Percentiles rank a stretch among this genome's conserved stretches.
Evolutionary conservation across 2,113 vertebrate genomes (phyloP).

Genomic region (Toxotes jaculatrix): DNA sequence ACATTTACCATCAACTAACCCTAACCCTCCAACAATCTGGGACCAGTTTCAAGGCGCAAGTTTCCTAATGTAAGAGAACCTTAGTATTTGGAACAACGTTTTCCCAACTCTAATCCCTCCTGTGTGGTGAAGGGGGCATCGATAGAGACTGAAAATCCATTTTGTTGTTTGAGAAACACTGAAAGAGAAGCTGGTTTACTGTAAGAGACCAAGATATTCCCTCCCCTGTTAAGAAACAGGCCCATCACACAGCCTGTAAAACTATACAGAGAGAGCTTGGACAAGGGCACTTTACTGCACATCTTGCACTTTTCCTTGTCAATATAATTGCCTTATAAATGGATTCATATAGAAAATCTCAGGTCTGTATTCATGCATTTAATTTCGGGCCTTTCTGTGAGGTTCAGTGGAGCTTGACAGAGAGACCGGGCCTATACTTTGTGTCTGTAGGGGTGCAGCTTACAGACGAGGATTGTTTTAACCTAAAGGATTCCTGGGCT

Average conservation of each 20-base stretch:
- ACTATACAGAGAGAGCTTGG: conserved; percentile 8
- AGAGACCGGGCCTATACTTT: neutral
- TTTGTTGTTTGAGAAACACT: neutral
- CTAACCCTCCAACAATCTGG: neutral
- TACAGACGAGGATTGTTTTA: conserved; percentile 35
- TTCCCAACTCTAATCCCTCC: neutral
- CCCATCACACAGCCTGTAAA: conserved; percentile 27
- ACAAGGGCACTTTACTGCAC: conserved; percentile 5
- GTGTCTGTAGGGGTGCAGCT: conserved; percentile 8
- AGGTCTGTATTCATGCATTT: conserved; percentile 13
- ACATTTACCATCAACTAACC: neutral
- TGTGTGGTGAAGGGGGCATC: neutral
- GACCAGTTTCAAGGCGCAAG: too few species aligned
- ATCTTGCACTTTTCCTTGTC: neutral
- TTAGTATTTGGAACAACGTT: neutral
- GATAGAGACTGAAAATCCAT: neutral
- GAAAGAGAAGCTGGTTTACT: neutral
- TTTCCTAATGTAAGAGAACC: neutral
- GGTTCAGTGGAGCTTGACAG: conserved; percentile 9
- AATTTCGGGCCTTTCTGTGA: conserved; percentile 13
- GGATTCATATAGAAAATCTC: conserved; percentile 22
- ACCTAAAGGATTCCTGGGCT: conserved; percentile 53
- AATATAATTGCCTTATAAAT: conserved; percentile 10
- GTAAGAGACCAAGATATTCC: neutral
- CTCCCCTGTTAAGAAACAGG: neutral